Percentiles rank a stretch among this genome's conserved stretches.
phyloP scores from a whole-genome alignment of 2,888 invertebrate genomes.

The Leptopilina syphax region DNA sequence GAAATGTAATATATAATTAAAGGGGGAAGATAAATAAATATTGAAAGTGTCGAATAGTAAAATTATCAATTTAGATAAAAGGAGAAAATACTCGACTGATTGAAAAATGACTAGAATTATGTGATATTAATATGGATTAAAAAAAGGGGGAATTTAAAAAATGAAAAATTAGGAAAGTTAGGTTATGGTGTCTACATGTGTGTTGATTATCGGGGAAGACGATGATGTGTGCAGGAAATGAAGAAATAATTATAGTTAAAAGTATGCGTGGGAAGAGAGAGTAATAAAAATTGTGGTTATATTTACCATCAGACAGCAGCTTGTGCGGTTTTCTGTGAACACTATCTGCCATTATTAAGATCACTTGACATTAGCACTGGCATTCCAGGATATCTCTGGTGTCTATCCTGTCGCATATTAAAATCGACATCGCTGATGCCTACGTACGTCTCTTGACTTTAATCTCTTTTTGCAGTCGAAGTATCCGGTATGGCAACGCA shows the following conservation, averaged over 20 bases:
- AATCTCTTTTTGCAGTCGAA: conserved; percentile 12
- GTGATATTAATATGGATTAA: too few relatives aligned
- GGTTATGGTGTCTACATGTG: conserved; percentile 32
- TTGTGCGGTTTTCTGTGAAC: conserved; percentile 72
- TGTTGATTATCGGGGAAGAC: neutral
- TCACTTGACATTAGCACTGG: conserved; percentile 64
- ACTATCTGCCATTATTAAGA: conserved; percentile 72
- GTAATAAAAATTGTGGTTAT: conserved; percentile 31
- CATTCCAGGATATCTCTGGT: conserved; percentile 57
- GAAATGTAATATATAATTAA: too few relatives aligned
- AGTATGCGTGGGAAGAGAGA: conserved; percentile 4
- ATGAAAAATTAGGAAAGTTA: neutral
- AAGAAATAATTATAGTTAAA: neutral
- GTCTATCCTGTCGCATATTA: conserved; percentile 62
- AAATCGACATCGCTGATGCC: conserved; percentile 62
- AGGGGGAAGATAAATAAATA: too few relatives aligned
- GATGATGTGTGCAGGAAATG: conserved; percentile 36
- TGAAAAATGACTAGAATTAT: too few relatives aligned
- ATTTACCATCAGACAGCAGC: conserved; percentile 55
- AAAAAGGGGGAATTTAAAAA: neutral
- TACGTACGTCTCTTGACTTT: conserved; percentile 6
- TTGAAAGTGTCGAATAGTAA: too few relatives aligned
- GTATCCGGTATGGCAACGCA: conserved; percentile 42
- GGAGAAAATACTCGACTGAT: too few relatives aligned
- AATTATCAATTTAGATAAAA: too few relatives aligned